Conservation (phyloP, 2,113 vertebrate genomes). For the Pseudopodoces humilis region DNA sequence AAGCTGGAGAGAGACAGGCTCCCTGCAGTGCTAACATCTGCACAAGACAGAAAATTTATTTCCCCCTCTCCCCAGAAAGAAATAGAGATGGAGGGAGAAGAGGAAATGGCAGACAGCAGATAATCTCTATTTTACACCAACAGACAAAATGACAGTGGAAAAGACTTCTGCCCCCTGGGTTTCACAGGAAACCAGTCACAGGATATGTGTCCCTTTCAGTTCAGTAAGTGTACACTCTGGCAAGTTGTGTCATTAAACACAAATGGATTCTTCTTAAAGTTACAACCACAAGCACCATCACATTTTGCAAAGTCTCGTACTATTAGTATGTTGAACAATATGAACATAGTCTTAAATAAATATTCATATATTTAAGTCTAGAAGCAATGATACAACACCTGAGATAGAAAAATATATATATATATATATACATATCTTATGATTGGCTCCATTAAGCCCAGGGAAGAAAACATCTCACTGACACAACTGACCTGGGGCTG, state of each 20-base stretch:
- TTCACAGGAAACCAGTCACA: slow-evolving; percentile 22
- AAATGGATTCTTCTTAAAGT: neutral
- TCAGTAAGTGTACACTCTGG: neutral
- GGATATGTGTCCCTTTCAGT: slow-evolving; percentile 3
- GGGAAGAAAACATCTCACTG: neutral
- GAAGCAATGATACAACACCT: neutral
- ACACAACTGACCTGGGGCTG: neutral
- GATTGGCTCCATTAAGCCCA: neutral
- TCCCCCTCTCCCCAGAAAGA: neutral
- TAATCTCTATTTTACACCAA: neutral
- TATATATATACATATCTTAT: neutral
- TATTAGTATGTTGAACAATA: neutral
- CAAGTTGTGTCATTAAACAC: neutral
- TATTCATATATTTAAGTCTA: neutral
- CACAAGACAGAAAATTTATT: neutral
- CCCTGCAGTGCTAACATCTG: neutral
- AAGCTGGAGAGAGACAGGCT: neutral
- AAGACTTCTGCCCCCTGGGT: slow-evolving; percentile 10
- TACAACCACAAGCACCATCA: neutral
- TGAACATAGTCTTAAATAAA: neutral
- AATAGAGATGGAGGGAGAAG: neutral
- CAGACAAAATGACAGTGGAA: slow-evolving; percentile 28
- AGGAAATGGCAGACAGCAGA: slow-evolving; percentile 52
- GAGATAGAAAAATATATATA: neutral
- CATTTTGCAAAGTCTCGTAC: neutral